Percentiles rank a stretch among this genome's conserved stretches.
phyloP scores from a whole-genome alignment of 2,888 invertebrate species.

The Geophilus truncorum region DNA sequence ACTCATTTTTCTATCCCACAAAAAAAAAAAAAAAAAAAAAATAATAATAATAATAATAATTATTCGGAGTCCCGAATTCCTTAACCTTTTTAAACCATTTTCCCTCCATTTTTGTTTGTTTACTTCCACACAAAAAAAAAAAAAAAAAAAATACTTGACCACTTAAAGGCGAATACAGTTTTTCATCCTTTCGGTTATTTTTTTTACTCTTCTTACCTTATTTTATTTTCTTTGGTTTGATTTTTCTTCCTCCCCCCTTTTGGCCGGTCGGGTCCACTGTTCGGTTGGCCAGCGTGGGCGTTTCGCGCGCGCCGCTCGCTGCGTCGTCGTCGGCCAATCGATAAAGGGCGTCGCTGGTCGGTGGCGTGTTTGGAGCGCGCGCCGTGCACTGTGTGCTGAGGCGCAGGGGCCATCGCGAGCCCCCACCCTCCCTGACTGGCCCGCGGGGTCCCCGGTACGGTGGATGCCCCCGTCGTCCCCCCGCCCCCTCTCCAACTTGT shows the following conservation, averaged over 20 bases:
- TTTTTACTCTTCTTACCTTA: not conserved
- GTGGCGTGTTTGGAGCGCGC: constrained; percentile 27
- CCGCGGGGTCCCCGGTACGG: not conserved
- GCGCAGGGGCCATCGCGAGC: constrained; percentile 22
- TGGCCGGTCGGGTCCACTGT: constrained; percentile 18
- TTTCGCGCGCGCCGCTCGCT: constrained; percentile 27
- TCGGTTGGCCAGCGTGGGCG: constrained; percentile 24
- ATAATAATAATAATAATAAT: too few species aligned
- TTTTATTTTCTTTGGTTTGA: not conserved
- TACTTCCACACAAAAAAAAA: not conserved
- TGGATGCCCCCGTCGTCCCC: not conserved
- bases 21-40: not conserved
- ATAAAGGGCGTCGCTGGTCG: constrained; percentile 27
- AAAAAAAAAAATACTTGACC: too few species aligned
- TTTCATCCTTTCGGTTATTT: not conserved
- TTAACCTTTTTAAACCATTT: not conserved
- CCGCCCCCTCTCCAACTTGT: not conserved
- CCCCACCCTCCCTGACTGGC: constrained; percentile 30
- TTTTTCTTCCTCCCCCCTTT: not conserved
- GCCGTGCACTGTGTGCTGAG: constrained; percentile 24
- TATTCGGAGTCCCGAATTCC: too few species aligned
- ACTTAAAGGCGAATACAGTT: not conserved
- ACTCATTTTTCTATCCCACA: not conserved
- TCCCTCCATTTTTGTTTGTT: not conserved
- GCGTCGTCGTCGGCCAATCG: constrained; percentile 27